Percentiles rank a stretch among this genome's conserved stretches.
Evolutionary conservation across 2,113 vertebrate genomes (phyloP).

Genomic region (Bambusicola thoracicus): DNA sequence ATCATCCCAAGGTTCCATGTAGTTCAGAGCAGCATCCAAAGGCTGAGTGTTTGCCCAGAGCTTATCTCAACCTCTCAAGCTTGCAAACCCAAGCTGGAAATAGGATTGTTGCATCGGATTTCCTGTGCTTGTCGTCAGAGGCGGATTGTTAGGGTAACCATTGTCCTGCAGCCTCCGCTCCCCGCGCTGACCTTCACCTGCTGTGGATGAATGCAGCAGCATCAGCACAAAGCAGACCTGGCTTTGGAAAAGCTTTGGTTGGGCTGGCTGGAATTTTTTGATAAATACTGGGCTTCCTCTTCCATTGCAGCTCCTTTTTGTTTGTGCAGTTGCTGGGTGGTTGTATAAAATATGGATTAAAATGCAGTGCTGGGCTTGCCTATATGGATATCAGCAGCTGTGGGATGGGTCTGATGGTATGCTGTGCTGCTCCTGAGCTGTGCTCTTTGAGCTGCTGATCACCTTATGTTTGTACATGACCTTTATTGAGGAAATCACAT

Average conservation of each 20-base stretch:
- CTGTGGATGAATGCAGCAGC: fast-evolving
- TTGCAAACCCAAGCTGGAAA: slow-evolving; percentile 8
- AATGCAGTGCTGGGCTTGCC: not conserved
- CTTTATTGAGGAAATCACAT: not conserved
- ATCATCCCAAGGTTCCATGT: not conserved
- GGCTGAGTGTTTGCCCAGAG: not conserved
- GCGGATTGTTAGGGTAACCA: not conserved
- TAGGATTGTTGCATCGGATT: not conserved
- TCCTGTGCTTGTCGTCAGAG: not conserved
- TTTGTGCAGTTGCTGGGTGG: not conserved
- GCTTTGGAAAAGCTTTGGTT: not conserved
- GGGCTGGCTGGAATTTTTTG: not conserved
- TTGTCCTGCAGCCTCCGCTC: not conserved
- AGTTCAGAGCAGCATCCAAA: not conserved
- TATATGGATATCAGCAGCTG: not conserved
- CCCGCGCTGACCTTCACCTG: not conserved
- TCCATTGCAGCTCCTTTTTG: fast-evolving
- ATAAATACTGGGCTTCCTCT: not conserved
- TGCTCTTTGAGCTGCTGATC: not conserved
- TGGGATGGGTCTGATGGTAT: not conserved
- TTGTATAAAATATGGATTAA: fast-evolving
- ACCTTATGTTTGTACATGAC: not conserved
- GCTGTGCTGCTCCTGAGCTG: not conserved
- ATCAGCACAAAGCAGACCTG: not conserved
- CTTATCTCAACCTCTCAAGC: not conserved